Evolutionary conservation across 2,888 invertebrate species (phyloP), one percentile per base, ranked within the genome.

Genomic region (Deilephila elpenor): DNA sequence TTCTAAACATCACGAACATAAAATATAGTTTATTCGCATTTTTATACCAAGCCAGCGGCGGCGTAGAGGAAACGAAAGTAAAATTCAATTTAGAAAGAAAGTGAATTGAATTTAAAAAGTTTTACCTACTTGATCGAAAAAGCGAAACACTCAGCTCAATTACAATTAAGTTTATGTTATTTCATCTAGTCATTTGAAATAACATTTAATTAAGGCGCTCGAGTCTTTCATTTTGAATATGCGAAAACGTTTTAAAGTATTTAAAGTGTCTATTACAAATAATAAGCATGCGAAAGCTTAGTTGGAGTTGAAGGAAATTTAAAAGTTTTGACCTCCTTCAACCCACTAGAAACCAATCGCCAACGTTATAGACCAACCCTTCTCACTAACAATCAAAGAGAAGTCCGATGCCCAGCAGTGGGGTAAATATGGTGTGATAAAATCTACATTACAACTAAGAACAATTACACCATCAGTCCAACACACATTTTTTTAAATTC

Each of bases 91-190:
- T 51, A 51, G 51, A 67, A 51, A 25, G 67, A 67, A 67, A 67
- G 67, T 67, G 44, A 67, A 51, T 51, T 67, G 51, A 64, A 37
- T 67, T 51, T 51, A 25, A 44, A 44, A 25, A 67, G 44, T 44
- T 67, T 67, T 67, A 67, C 67, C 67, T 67, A 25, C 14, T 67
- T 67, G 67, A 14, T 67, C 67, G 25, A 67, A 67, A 67, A 25
- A 67, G 67, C 67, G 67, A 51, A 67, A 67, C 67, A 29, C 51
- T 51, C n/a, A 25, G n/a, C 25, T 25, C n/a, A 25, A 67, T 25
- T 67, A 17, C 20, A 64, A 14, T 14, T 14, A 5, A 44, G 37
- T 64, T 44, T 20, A 1, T n/a, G 67, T 51, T 20, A 44, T 25
- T 51, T 64, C 37, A 25, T 67, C 5, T 17, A 20, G 7, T 8